phyloP scores from a whole-genome alignment of 2,113 vertebrate genomes.

The Genyomyrus donnyi region DNA sequence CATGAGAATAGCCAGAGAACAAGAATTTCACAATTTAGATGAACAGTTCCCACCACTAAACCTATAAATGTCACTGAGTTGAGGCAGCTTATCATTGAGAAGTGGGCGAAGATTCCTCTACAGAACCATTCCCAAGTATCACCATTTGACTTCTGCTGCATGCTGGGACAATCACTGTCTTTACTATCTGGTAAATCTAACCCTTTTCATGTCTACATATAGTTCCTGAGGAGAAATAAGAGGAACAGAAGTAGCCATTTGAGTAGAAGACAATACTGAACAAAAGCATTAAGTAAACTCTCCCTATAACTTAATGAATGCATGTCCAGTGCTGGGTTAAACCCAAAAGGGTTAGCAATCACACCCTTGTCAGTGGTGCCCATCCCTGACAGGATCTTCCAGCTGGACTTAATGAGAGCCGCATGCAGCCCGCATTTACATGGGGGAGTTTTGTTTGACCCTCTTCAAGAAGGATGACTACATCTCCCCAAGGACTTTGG shows the following conservation, averaged over 20 bases:
- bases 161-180: not conserved
- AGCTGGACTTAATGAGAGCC: slow-evolving; percentile 43
- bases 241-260: not conserved
- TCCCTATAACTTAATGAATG: not conserved
- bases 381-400: slow-evolving; percentile 42
- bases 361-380: slow-evolving; percentile 32
- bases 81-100: not conserved
- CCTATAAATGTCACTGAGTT: not conserved
- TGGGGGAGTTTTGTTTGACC: slow-evolving; percentile 9
- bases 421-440: slow-evolving; percentile 22
- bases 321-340: not conserved
- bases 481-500: not conserved
- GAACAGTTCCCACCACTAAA: not conserved
- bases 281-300: not conserved
- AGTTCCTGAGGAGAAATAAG: not conserved
- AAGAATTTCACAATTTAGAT: not conserved
- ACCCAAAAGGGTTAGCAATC: not conserved
- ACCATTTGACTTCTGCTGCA: not conserved
- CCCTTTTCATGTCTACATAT: not conserved
- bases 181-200: not conserved
- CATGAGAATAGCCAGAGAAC: not conserved
- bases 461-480: not conserved
- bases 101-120: not conserved
- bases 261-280: not conserved
- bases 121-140: not conserved